Evolutionary conservation across 2,113 vertebrate genomes (phyloP), one percentile per base, ranked within the genome.

Genomic region (Zingel zingel): DNA sequence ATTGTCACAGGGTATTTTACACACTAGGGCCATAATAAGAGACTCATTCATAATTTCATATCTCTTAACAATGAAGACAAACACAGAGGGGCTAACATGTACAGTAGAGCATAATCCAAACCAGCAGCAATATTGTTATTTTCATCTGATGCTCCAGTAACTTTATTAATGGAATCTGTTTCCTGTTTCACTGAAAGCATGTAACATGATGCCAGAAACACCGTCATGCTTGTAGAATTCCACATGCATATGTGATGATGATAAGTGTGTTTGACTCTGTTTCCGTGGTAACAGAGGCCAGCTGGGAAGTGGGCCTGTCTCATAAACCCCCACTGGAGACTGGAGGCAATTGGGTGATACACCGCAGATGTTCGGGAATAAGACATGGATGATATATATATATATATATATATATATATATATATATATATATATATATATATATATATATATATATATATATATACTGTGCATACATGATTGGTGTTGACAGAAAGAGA

Each of bases 221-320:
- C 45, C 10, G 8, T 19, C 18, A 1, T 18, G 18, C 11, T 3
- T 3, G 23, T 18, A 25, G n/a, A n/a, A 33, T 30, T 33, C 67
- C 39, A 53, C 67, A 43, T n/a, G 50, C 62, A 53, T 19, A 27
- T 23, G 23, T 30, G 48, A 57, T 4, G 4, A 58, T 47, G 57
- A 33, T 27, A 16, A 58, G 57, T 43, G 68, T 51, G 54, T 74
- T 47, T 67, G 75, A 76, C 12, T 45, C 77, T 50, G 86, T 91
- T 86, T 83, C 87, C 67, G 9, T 81, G 77, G 82, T 69, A 88
- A 93, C 88, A 39, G 71, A 25, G 53, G 77, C 62, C 63, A 63
- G 53, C 39, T 5, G 59, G 61, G 69, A 90, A 87, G 70, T 78
- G 65, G 74, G 47, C 23, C 50, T 68, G 33, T 39, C 58, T 81